phyloP scores from a whole-genome alignment of 2,113 vertebrate species.

The Ptilonorhynchus violaceus region DNA sequence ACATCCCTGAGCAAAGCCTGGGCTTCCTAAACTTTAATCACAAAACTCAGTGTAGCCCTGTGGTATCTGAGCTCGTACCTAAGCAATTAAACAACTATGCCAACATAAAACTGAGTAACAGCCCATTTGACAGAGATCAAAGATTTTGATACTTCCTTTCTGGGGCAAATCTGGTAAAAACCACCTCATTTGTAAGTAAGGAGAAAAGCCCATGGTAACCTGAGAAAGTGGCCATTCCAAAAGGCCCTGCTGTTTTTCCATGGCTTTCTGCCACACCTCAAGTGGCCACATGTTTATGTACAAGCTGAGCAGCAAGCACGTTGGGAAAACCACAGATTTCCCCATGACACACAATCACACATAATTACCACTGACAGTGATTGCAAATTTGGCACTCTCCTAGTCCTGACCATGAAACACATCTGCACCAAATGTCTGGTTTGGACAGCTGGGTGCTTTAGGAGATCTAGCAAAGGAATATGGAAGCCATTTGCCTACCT shows the following conservation, averaged over 20 bases:
- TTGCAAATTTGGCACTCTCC: background rate
- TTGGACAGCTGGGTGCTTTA: background rate
- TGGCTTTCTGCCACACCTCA: background rate
- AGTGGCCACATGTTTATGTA: background rate
- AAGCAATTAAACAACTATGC: constrained; percentile 39
- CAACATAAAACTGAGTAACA: background rate
- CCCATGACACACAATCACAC: background rate
- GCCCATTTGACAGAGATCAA: constrained; percentile 28
- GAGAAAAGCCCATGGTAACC: background rate
- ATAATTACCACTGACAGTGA: background rate
- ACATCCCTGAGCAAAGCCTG: constrained; percentile 4
- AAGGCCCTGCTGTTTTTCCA: background rate
- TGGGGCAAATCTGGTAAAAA: background rate
- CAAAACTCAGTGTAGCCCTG: background rate
- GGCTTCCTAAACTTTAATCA: constrained; percentile 46
- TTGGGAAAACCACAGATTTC: background rate
- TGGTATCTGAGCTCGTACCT: constrained; percentile 34
- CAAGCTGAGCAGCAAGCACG: background rate
- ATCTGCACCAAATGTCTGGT: background rate
- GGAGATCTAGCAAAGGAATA: background rate
- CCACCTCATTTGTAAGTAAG: background rate
- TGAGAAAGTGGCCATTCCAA: background rate
- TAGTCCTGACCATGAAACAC: background rate
- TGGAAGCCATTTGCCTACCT: background rate
- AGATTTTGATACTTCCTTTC: constrained; percentile 5